These are phyloP conservation scores for Hydrozoanthus tunicans DNA, from an alignment of 64 coral and sea anemone species.

Conservation along the genomic window DNA sequence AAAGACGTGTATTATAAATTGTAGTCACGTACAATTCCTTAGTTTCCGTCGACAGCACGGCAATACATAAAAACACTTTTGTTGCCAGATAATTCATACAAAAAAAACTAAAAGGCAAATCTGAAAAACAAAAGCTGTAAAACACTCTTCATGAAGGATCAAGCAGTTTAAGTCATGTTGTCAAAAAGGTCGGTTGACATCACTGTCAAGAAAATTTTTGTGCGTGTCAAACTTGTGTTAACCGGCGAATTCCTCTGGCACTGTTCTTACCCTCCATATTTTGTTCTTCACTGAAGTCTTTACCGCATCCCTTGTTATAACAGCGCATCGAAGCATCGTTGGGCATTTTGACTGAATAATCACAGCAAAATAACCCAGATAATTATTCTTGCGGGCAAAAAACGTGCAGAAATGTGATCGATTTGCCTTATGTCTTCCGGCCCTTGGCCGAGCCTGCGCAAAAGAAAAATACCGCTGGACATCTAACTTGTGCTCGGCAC, in stretches of 20 bases:
- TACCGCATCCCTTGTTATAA: conserved; percentile 88
- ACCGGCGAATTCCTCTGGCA: not conserved
- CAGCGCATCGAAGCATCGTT: conserved; percentile 43
- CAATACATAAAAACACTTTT: no score
- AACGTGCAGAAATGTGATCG: conserved; percentile 2
- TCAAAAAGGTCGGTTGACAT: not conserved
- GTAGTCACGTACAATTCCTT: no score
- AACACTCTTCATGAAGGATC: not conserved
- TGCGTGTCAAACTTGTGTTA: no score
- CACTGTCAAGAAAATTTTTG: not conserved
- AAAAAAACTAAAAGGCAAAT: not conserved
- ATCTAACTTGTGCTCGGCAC: no score
- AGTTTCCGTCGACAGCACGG: no score
- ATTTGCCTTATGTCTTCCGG: not conserved
- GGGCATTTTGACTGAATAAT: conserved; percentile 58
- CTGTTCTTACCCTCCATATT: conserved; percentile 65
- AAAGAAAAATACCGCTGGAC: not conserved
- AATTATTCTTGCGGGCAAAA: not conserved
- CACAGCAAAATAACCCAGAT: not conserved
- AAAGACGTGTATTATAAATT: no score
- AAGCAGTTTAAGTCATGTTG: not conserved
- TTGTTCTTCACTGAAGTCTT: conserved; percentile 64
- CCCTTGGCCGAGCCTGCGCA: conserved; percentile 16
- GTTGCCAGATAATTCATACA: no score
- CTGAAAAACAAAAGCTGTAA: not conserved